Base-by-base conservation (phyloP, 2,888 invertebrate genomes). In the Mellilla xanthometata region DNA sequence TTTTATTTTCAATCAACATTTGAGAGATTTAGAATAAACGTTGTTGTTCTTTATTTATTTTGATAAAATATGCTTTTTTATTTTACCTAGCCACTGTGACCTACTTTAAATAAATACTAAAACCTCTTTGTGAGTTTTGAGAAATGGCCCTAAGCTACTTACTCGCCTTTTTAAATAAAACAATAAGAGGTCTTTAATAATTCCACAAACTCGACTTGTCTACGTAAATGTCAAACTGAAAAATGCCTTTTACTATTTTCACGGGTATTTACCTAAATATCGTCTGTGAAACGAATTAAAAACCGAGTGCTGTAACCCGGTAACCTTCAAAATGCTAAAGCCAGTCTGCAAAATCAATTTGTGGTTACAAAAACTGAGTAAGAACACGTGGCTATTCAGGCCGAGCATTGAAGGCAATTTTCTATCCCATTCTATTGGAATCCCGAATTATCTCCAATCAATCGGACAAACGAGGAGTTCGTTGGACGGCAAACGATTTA, bases 361-460 rank as follows among this genome's bases (percentile, higher is more conserved):
- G 39, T 49, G 39, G 50, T 48, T 47, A 52, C 44, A 50, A 28
- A 22, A 48, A 49, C 49, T 36, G 32, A 31, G 31, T 33, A 36
- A 9, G 31, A 32, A 34, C 36, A 39, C 45, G 32, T 29, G 26
- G 41, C 46, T 49, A 46, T 52, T 55, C 52, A 56, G 52, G 29
- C 31, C 30, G 39, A 43, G 40, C 35, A 50, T 24, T 46, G 52
- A 51, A 57, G 52, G 50, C 52, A 52, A 52, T 57, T 54, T 52
- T 54, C 54, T 47, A 44, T 49, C 50, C 50, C 42, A 57, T 54
- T 52, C 50, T 47, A 54, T 28, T 66, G 70, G 71, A 76, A 73
- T 69, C 32, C 70, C 68, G 73, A 77, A 82, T 82, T 78, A 83
- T 83, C 78, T 72, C 72, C 81, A 76, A 85, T 85, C 83, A 81